A percentile compares a stretch with the other conserved stretches of the same genome.
Conservation (phyloP, 2,797 vertebrate genomes). For the Xiphophorus birchmanni region DNA sequence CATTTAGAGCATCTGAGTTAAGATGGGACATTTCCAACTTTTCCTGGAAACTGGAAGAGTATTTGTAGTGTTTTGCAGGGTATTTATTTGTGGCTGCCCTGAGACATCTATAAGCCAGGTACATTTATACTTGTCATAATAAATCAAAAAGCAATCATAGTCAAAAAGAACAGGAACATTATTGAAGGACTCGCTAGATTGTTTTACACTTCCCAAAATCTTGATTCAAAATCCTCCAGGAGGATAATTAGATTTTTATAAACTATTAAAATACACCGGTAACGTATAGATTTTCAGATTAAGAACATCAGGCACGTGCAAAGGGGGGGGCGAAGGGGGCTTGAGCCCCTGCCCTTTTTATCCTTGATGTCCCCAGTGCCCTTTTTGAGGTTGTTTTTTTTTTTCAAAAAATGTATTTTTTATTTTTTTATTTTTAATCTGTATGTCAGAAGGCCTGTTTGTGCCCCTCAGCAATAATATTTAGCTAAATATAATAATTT, state of each 20-base stretch:
- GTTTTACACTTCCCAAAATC: conserved; percentile 65
- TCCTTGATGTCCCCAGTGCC: too few species aligned
- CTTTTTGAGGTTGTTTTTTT: too few species aligned
- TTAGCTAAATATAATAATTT: too few species aligned
- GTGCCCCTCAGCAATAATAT: too few species aligned
- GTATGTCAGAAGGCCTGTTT: too few species aligned
- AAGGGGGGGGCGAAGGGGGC: too few species aligned
- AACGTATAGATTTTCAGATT: background rate
- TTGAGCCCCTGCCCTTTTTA: too few species aligned
- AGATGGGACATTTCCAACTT: conserved; percentile 68
- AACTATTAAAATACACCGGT: conserved; percentile 14
- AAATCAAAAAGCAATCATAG: conserved; percentile 79
- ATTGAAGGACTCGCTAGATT: conserved; percentile 64
- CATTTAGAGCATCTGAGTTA: conserved; percentile 71
- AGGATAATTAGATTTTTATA: conserved; percentile 23
- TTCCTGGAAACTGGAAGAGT: conserved; percentile 71
- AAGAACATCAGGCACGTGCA: background rate
- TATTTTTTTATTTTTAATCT: too few species aligned
- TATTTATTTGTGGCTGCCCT: conserved; percentile 79
- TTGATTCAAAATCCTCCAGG: conserved; percentile 36
- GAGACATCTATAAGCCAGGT: conserved; percentile 75
- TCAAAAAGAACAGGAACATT: conserved; percentile 54
- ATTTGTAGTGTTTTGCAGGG: conserved; percentile 64
- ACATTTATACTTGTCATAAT: conserved; percentile 80
- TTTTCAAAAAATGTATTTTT: too few species aligned